Evolutionary conservation across 1,140 invertebrate genomes (phyloP).

Genomic region (Triops longicaudatus): DNA sequence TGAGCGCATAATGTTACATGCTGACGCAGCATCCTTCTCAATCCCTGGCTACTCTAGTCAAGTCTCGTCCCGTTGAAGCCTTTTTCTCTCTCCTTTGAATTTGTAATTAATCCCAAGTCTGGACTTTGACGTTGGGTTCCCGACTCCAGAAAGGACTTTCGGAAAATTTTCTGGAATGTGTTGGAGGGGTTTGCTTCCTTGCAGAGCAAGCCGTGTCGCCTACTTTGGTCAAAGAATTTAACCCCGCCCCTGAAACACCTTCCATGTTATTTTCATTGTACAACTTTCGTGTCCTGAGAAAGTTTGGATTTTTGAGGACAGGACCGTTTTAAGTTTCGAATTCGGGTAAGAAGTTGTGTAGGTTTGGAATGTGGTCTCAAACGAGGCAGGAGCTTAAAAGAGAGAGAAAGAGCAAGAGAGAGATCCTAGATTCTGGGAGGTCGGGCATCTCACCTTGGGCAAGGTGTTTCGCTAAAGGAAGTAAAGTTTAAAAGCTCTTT

Average conservation of each 20-base stretch:
- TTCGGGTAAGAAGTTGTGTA: constrained; percentile 1
- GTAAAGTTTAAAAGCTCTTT: constrained; percentile 13
- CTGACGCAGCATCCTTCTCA: constrained; percentile 6
- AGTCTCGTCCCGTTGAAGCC: constrained; percentile 9
- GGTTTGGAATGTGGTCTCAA: constrained; percentile 11
- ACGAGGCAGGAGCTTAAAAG: not conserved
- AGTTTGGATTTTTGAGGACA: not conserved
- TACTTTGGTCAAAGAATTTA: not conserved
- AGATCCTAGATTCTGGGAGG: constrained; percentile 6
- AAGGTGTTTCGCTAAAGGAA: constrained; percentile 15
- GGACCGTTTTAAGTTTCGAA: not conserved
- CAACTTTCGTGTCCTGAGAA: constrained; percentile 1
- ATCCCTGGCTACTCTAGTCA: not conserved
- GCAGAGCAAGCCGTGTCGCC: not conserved
- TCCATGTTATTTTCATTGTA: not conserved
- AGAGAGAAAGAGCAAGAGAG: not conserved
- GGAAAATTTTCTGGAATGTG: not conserved
- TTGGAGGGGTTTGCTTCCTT: not conserved
- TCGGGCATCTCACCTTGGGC: constrained; percentile 13
- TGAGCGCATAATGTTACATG: constrained; percentile 15
- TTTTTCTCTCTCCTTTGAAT: not conserved
- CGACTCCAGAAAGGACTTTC: not conserved
- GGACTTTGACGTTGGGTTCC: not conserved
- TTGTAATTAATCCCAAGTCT: not conserved
- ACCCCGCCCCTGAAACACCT: not conserved